These are phyloP conservation scores for Morpho helenor DNA, from an alignment of 2,888 invertebrate genomes.

Conservation along the genomic window DNA sequence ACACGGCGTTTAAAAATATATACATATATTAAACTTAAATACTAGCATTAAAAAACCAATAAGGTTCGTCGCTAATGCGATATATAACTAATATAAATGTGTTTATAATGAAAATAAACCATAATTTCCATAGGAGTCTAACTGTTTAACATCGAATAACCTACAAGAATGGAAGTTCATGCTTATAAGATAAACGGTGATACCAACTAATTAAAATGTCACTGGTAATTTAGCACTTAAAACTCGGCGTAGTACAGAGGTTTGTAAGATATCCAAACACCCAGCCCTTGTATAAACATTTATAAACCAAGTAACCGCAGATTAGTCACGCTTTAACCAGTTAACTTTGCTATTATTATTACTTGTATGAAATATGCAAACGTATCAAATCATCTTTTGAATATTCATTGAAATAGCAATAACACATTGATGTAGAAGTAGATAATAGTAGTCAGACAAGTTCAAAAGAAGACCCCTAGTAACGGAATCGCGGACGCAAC, in stretches of 20 bases:
- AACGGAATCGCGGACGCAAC: slow-evolving; percentile 58
- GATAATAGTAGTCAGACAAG: slow-evolving; percentile 47
- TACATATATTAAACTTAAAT: too few species aligned
- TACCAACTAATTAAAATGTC: not conserved
- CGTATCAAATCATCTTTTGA: slow-evolving; percentile 11
- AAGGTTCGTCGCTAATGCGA: too few species aligned
- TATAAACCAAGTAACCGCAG: slow-evolving; percentile 25
- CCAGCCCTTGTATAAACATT: slow-evolving; percentile 29
- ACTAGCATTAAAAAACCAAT: too few species aligned
- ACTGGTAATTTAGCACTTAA: not conserved
- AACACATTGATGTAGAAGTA: not conserved
- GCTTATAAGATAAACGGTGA: too few species aligned
- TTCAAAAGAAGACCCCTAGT: slow-evolving; percentile 59
- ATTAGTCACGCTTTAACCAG: slow-evolving; percentile 27
- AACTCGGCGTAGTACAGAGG: not conserved
- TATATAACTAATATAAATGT: too few species aligned
- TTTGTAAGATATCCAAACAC: slow-evolving; percentile 26
- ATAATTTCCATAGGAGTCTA: too few species aligned
- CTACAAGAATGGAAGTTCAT: too few species aligned
- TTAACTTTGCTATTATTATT: slow-evolving; percentile 12
- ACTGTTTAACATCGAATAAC: too few species aligned
- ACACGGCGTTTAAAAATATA: too few species aligned
- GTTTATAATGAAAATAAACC: too few species aligned
- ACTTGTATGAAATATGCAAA: slow-evolving; percentile 6
- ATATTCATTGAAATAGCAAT: slow-evolving; percentile 27